Evolutionary conservation across 2,797 vertebrate species (phyloP), one percentile per base, ranked within the genome.

Genomic region (Gastrophryne carolinensis): DNA sequence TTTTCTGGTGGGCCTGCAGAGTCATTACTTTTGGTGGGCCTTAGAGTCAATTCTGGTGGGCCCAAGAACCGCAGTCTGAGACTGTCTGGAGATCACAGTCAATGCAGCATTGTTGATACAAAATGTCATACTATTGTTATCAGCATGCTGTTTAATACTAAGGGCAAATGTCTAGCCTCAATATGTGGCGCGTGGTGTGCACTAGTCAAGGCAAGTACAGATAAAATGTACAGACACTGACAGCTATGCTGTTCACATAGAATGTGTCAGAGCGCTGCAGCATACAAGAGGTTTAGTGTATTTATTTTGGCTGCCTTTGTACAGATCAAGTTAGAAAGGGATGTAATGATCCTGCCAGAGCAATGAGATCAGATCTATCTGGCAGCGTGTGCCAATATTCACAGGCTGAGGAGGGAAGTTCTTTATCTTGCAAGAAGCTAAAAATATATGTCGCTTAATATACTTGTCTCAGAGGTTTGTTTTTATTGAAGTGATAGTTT

Each of bases 221-320:
- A 34, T 23, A 13, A 26, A 47, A 8, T 37, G 34, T 62, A 9
- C 41, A n/a, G 10, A 60, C 32, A 60, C 57, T 1, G 23, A 30
- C 30, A 60, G 57, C 39, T 26, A 62, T 23, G 23, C 63, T 32
- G 27, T 37, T 37, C 17, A 26, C 32, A 53, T 53, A 53, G 12
- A 53, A 47, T 30, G 26, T 30, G 17, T 29, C 41, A 24, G 12
- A 47, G 29, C 12, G 3, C 27, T 32, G 15, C 29, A 50, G 63
- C 26, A 15, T n/a, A 65, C 1, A 32, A 60, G 49, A 50, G 19
- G 41, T 56, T 56, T 24, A 10, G 19, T 34, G 19, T 61, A 50
- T 71, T 71, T 71, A 49, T 71, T 32, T 71, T 71, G 68, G 68
- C 56, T 57, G n/a, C 27, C 19, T 32, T 8, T 44, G 2, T n/a